Percentiles rank a stretch among this genome's conserved stretches.
These are phyloP conservation scores for Neoscelio sp. DNA, from an alignment of 2,888 invertebrate species.

Conservation along the genomic window DNA sequence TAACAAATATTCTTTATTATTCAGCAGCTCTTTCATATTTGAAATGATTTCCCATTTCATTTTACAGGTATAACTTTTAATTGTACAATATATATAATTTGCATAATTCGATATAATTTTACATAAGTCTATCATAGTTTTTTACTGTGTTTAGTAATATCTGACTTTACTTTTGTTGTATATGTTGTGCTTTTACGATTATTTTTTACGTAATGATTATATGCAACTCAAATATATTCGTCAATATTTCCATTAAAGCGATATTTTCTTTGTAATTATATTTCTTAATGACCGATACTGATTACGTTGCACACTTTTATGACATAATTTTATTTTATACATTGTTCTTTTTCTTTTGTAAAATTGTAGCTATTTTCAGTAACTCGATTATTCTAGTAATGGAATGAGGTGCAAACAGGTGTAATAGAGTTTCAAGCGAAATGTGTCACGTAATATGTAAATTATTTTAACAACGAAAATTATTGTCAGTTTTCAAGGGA, in stretches of 20 bases:
- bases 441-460: neutral
- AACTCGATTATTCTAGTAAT: too few species aligned
- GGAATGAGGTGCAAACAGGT: neutral
- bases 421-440: neutral
- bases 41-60: neutral
- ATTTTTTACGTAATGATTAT: constrained; percentile 2
- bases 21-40: too few species aligned
- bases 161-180: neutral
- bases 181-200: neutral
- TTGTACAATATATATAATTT: constrained; percentile 8
- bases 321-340: too few species aligned
- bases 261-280: neutral
- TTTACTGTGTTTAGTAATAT: constrained; percentile 6
- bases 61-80: neutral
- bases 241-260: too few species aligned
- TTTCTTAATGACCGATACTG: neutral
- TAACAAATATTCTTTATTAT: too few species aligned
- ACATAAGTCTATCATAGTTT: neutral
- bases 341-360: neutral
- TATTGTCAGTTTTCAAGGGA: neutral
- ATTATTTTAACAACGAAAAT: neutral
- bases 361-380: neutral
- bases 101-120: constrained; percentile 8
- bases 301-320: neutral
- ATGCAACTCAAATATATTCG: too few species aligned